Evolutionary conservation across 2,888 invertebrate species (phyloP).

Genomic region (Hoplodrina blanda): DNA sequence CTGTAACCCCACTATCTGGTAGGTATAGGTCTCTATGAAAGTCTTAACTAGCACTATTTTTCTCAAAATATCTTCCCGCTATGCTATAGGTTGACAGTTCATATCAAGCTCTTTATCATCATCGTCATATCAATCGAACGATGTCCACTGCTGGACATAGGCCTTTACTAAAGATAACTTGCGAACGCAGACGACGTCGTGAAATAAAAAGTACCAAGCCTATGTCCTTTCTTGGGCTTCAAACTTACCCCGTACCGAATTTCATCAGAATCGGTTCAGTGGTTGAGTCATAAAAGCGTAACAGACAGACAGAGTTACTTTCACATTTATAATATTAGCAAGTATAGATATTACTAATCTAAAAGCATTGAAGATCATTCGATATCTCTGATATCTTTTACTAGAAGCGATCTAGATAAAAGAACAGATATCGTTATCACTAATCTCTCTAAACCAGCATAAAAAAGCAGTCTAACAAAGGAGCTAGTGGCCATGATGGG

Average conservation of each 20-base stretch:
- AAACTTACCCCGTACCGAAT: too few species aligned
- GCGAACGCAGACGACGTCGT: too few species aligned
- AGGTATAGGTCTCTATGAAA: not conserved
- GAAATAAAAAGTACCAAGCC: too few species aligned
- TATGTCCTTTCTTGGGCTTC: too few species aligned
- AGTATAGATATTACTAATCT: not conserved
- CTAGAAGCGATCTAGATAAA: constrained; percentile 26
- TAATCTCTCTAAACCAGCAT: constrained; percentile 11
- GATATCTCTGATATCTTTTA: not conserved
- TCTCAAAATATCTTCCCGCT: not conserved
- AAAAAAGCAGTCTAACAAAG: not conserved
- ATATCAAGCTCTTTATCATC: too few species aligned
- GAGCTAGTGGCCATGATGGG: not conserved
- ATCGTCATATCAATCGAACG: too few species aligned
- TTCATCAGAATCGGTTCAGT: too few species aligned
- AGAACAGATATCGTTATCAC: constrained; percentile 9
- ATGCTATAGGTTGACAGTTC: too few species aligned
- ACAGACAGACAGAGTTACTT: too few species aligned
- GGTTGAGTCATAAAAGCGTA: too few species aligned
- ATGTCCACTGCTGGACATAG: too few species aligned
- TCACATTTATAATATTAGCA: not conserved
- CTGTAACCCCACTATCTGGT: not conserved
- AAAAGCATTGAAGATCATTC: not conserved
- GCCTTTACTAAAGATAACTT: too few species aligned
- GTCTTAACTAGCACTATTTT: not conserved